phyloP scores from a whole-genome alignment of 2,797 vertebrate species.

The Emys orbicularis region DNA sequence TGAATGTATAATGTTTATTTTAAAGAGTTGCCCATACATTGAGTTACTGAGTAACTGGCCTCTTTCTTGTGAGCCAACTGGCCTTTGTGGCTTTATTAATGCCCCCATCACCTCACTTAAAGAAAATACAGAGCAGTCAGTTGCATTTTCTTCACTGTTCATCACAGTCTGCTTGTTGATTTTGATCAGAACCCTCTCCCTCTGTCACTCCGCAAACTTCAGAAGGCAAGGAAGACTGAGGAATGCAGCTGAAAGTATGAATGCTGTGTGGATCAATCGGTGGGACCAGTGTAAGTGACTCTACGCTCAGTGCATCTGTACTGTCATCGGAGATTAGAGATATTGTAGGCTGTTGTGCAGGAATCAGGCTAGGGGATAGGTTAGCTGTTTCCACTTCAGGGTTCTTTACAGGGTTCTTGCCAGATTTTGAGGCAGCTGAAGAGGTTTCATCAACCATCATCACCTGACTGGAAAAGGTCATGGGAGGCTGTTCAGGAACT shows the following conservation, averaged over 20 bases:
- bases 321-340: slow-evolving; percentile 90
- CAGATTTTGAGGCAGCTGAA: slow-evolving; percentile 50
- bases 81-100: slow-evolving; percentile 18
- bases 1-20: background rate
- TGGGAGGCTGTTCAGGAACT: slow-evolving; percentile 81
- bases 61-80: background rate
- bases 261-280: slow-evolving; percentile 90
- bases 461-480: slow-evolving; percentile 73
- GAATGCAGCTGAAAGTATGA: slow-evolving; percentile 79
- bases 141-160: slow-evolving; percentile 36
- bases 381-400: slow-evolving; percentile 75
- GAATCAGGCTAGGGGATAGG: slow-evolving; percentile 95
- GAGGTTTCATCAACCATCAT: slow-evolving; percentile 59
- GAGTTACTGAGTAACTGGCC: background rate
- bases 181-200: background rate
- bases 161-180: background rate
- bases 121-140: background rate
- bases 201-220: background rate
- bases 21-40: background rate
- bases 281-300: slow-evolving; percentile 93
- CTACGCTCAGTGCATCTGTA: slow-evolving; percentile 88
- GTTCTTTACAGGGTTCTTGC: slow-evolving; percentile 66
- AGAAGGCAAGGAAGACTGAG: slow-evolving; percentile 52
- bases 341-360: slow-evolving; percentile 94
- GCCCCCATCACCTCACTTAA: background rate